Percentiles rank a stretch among this genome's conserved stretches.
phyloP scores from a whole-genome alignment of 2,797 vertebrate genomes.

The Apogon hyalosoma region DNA sequence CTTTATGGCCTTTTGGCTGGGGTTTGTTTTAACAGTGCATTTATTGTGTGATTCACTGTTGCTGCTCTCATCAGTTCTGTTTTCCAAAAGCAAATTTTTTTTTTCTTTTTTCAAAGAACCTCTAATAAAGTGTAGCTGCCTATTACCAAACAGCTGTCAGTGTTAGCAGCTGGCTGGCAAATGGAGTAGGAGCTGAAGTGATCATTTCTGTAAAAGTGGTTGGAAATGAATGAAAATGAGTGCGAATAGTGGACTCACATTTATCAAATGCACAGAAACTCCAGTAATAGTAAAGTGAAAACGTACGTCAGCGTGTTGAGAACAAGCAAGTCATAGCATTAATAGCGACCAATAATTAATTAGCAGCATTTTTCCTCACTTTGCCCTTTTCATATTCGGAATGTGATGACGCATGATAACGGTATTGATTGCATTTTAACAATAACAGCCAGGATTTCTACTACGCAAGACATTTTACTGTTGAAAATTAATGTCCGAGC shows the following conservation, averaged over 20 bases:
- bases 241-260: not conserved
- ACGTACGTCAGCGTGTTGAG: too few species aligned
- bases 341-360: too few species aligned
- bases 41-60: constrained; percentile 1
- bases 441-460: too few species aligned
- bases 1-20: not conserved
- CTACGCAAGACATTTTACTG: too few species aligned
- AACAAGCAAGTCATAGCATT: too few species aligned
- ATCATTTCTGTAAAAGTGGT: constrained; percentile 3
- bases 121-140: constrained; percentile 17
- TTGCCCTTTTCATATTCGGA: too few species aligned
- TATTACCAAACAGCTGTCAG: constrained; percentile 12
- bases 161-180: constrained; percentile 6
- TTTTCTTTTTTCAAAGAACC: constrained; percentile 7
- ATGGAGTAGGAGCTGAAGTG: constrained; percentile 2
- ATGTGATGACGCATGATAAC: too few species aligned
- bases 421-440: too few species aligned
- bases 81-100: not conserved
- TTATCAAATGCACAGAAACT: not conserved
- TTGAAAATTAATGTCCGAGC: too few species aligned
- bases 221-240: not conserved
- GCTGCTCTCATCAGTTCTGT: constrained; percentile 6
- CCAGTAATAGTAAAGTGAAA: too few species aligned
- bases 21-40: not conserved
- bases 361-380: too few species aligned